phyloP scores from a whole-genome alignment of 1,140 invertebrate genomes.

The Drosophila teissieri region DNA sequence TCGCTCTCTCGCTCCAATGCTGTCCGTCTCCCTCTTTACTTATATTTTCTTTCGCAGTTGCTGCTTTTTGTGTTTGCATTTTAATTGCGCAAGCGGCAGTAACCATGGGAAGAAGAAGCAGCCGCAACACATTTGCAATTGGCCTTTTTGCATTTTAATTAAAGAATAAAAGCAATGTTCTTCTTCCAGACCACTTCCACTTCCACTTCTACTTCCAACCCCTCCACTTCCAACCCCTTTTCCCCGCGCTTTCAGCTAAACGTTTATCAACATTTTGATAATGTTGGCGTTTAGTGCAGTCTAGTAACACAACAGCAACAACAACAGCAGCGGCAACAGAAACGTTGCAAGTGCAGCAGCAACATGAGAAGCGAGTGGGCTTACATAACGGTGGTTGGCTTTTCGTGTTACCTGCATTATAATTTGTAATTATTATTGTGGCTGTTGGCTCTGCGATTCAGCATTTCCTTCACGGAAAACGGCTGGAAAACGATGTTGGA shows the following conservation, averaged over 20 bases:
- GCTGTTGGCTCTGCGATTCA: slow-evolving; percentile 20
- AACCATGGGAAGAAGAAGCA: slow-evolving; percentile 39
- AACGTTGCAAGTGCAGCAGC: slow-evolving; percentile 10
- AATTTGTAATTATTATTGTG: slow-evolving; percentile 55
- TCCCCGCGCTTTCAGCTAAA: slow-evolving; percentile 53
- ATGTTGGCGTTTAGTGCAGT: slow-evolving; percentile 71
- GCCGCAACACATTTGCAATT: slow-evolving; percentile 69
- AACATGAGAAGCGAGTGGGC: slow-evolving; percentile 33
- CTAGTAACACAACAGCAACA: slow-evolving; percentile 19
- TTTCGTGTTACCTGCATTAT: slow-evolving; percentile 41
- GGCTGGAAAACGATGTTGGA: background rate
- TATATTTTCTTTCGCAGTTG: slow-evolving; percentile 17
- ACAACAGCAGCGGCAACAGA: slow-evolving; percentile 15
- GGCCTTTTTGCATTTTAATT: slow-evolving; percentile 83
- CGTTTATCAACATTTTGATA: slow-evolving; percentile 83
- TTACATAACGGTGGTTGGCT: slow-evolving; percentile 43
- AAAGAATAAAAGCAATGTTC: slow-evolving; percentile 46
- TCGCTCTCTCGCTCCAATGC: background rate
- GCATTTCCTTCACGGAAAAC: slow-evolving; percentile 40
- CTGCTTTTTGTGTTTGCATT: slow-evolving; percentile 42
- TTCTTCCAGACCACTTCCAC: background rate
- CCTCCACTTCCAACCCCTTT: background rate
- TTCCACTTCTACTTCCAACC: background rate
- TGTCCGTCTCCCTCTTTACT: slow-evolving; percentile 20
- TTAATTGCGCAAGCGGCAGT: slow-evolving; percentile 65